Conservation (phyloP, 2,113 vertebrate species). For the Neogale vison region DNA sequence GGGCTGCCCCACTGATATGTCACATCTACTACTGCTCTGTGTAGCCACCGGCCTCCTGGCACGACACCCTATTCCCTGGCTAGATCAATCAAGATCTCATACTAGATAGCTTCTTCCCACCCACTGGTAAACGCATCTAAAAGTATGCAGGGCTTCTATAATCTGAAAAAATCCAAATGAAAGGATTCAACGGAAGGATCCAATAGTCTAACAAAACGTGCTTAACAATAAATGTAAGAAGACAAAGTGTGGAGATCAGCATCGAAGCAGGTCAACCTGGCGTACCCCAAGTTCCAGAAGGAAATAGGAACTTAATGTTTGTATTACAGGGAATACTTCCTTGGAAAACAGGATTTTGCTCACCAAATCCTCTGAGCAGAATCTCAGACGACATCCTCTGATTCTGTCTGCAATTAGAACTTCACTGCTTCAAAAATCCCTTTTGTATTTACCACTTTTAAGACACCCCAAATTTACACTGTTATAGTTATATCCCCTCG, state of each 20-base stretch:
- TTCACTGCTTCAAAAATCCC: not conserved
- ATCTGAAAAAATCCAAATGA: not conserved
- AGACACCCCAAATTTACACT: not conserved
- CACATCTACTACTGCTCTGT: not conserved
- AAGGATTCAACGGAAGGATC: not conserved
- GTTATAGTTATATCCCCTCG: not conserved
- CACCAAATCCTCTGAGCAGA: not conserved
- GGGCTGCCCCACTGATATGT: not conserved
- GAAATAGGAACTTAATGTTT: conserved; percentile 24
- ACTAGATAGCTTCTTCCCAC: not conserved
- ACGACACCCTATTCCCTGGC: not conserved
- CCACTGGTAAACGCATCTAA: not conserved
- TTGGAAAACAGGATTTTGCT: not conserved
- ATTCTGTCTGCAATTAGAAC: not conserved
- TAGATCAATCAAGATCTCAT: not conserved
- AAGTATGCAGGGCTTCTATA: not conserved
- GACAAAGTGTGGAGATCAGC: not conserved
- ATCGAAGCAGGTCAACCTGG: not conserved
- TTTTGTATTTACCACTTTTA: not conserved
- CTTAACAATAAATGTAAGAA: conserved; percentile 4
- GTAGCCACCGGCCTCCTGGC: not conserved
- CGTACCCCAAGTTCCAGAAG: not conserved
- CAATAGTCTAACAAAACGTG: not conserved
- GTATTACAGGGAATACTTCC: not conserved
- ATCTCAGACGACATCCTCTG: not conserved